Evolutionary conservation across 2,113 vertebrate genomes (phyloP).

Genomic region (Natator depressus): DNA sequence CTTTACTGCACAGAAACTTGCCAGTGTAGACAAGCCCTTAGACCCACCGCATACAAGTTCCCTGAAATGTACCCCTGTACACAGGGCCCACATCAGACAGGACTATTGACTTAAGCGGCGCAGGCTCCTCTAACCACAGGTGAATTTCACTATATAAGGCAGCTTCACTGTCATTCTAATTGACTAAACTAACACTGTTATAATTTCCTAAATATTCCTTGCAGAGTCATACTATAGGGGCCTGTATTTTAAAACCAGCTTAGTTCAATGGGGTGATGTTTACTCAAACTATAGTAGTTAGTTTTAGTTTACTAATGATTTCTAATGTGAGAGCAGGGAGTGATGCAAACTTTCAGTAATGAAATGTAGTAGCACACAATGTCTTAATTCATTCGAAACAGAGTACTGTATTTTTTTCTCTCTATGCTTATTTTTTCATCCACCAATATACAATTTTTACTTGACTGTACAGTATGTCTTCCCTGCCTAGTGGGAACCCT

Average conservation of each 20-base stretch:
- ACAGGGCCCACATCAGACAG: background rate
- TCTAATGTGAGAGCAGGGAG: slow-evolving; percentile 36
- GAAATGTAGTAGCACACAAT: slow-evolving; percentile 37
- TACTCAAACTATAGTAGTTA: slow-evolving; percentile 21
- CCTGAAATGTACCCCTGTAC: background rate
- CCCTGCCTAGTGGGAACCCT: slow-evolving; percentile 78
- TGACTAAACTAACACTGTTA: background rate
- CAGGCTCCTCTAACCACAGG: background rate
- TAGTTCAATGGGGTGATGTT: background rate
- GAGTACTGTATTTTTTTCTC: slow-evolving; percentile 56
- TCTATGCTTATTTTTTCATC: slow-evolving; percentile 71
- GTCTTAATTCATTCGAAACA: slow-evolving; percentile 62
- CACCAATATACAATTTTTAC: slow-evolving; percentile 69
- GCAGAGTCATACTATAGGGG: background rate
- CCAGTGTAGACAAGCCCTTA: too few species aligned
- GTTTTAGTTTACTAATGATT: slow-evolving; percentile 50
- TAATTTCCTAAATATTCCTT: background rate
- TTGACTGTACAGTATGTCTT: slow-evolving; percentile 71
- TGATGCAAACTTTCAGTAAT: slow-evolving; percentile 44
- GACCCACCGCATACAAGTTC: background rate
- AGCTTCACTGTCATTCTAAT: background rate
- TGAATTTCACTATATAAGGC: background rate
- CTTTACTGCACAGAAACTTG: too few species aligned
- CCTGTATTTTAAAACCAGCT: background rate
- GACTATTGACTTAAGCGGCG: fast-evolving